These are phyloP conservation scores for Cotesia glomerata DNA, from an alignment of 1,140 invertebrate species.

Conservation along the genomic window DNA sequence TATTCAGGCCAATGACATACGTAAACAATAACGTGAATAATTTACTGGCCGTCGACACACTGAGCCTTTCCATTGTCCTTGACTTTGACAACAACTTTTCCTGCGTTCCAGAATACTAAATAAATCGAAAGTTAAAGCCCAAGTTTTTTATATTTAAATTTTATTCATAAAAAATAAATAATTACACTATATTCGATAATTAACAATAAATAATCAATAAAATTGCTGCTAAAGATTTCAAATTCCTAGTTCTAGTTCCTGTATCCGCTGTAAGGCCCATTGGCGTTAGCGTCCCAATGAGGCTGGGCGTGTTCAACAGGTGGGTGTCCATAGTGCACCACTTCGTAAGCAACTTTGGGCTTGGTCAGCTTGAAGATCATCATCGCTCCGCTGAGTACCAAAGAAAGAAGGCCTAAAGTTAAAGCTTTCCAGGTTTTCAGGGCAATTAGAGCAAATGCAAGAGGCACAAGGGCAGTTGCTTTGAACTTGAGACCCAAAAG, in stretches of 20 bases:
- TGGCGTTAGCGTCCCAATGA: constrained; percentile 69
- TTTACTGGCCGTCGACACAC: constrained; percentile 9
- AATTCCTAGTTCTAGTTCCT: constrained; percentile 42
- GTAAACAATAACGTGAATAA: not conserved
- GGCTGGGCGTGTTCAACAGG: constrained; percentile 71
- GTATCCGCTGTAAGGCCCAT: constrained; percentile 68
- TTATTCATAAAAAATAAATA: constrained; percentile 28
- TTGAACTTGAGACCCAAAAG: constrained; percentile 84
- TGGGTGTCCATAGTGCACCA: constrained; percentile 82
- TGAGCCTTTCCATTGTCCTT: constrained; percentile 14
- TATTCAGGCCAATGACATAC: constrained; percentile 39
- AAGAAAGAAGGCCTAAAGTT: constrained; percentile 80
- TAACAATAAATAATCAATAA: constrained; percentile 52
- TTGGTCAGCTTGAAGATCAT: constrained; percentile 85
- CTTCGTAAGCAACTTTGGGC: constrained; percentile 81
- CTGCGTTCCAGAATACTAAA: not conserved
- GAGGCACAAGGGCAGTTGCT: constrained; percentile 78
- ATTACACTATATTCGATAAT: constrained; percentile 2
- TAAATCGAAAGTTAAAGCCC: constrained; percentile 7
- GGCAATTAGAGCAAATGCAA: constrained; percentile 80
- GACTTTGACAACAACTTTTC: constrained; percentile 9
- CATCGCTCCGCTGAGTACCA: constrained; percentile 81
- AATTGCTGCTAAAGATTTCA: not conserved
- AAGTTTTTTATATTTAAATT: not conserved
- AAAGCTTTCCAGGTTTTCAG: constrained; percentile 87